Base-by-base conservation (phyloP, 2,888 invertebrate species). In the Lithophane semibrunnea region DNA sequence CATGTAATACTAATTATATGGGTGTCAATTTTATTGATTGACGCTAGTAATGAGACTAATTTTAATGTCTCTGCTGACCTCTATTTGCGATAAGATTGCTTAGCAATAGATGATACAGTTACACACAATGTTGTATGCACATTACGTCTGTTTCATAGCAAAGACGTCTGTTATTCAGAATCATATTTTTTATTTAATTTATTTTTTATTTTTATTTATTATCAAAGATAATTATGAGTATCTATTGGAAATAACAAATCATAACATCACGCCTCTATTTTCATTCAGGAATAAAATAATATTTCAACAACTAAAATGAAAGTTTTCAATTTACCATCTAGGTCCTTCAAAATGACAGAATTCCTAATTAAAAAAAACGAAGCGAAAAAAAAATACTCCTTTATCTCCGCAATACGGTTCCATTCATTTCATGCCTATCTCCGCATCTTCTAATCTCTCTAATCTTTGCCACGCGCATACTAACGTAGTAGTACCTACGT, bases 401-500 rank as follows among this genome's bases (percentile, higher is more conserved):
- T 2, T 29, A 37, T 10, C 13, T 12, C 2, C 4, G 24, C n/a
- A 16, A 2, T 56, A 13, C 13, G 0, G 21, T 49, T 29, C 12
- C 56, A 52, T 52, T 77, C n/a, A 56, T 58, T 47, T 3, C 10
- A 61, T 80, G 29, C 77, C 85, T 82, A 84, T 75, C 64, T 60
- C 18, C 47, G 8, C 42, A 63, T 82, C 69, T 80, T 16, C 18
- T 44, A 3, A 68, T 56, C 54, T 63, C 29, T 12, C 18, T 84
- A 73, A 77, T 87, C 88, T 86, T 78, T 86, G 78, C 13, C 79
- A 54, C 69, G 64, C 60, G 42, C 70, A 65, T 69, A 60, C 67
- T 75, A 37, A 10, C 29, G 58, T 52, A 64, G 58, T 49, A 64
- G n/a, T 79, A 37, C 3, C 3, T 29, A 68, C 77, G 12, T 47